phyloP scores from a whole-genome alignment of 2,797 vertebrate species.

The Macropus fuliginosus region DNA sequence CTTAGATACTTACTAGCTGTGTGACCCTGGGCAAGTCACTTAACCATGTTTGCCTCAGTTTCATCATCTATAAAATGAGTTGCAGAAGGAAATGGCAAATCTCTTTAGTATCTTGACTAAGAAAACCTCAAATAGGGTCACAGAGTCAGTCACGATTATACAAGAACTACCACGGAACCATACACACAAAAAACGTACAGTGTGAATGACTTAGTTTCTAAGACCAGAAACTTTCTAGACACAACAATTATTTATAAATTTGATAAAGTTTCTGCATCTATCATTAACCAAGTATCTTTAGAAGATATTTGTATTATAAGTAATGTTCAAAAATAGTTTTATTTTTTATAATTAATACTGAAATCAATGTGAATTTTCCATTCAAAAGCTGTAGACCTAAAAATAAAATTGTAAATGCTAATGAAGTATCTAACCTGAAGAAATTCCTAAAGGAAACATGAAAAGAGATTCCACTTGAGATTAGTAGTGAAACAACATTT shows the following conservation, averaged over 20 bases:
- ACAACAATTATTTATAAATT: not conserved
- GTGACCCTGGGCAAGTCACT: not conserved
- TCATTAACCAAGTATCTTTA: not conserved
- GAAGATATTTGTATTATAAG: slow-evolving; percentile 28
- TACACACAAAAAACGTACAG: not conserved
- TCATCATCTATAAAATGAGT: not conserved
- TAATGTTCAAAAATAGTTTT: not conserved
- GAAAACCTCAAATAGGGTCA: not conserved
- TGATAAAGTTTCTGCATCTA: not conserved
- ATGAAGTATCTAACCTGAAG: not conserved
- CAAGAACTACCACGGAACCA: not conserved
- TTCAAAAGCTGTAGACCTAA: not conserved
- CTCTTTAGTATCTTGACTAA: not conserved
- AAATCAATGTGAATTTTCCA: slow-evolving; percentile 15
- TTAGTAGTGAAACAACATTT: not conserved
- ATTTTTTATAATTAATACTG: slow-evolving; percentile 33
- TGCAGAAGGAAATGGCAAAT: not conserved
- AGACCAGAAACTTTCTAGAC: slow-evolving; percentile 12
- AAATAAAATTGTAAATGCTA: not conserved
- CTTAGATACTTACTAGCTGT: not conserved
- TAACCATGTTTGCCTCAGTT: not conserved
- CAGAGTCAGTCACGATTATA: not conserved
- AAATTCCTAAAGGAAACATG: not conserved
- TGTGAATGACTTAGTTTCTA: slow-evolving; percentile 2
- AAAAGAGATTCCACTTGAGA: not conserved